Base-by-base conservation (phyloP, 2,113 vertebrate species). In the Daphoenositta chrysoptera region DNA sequence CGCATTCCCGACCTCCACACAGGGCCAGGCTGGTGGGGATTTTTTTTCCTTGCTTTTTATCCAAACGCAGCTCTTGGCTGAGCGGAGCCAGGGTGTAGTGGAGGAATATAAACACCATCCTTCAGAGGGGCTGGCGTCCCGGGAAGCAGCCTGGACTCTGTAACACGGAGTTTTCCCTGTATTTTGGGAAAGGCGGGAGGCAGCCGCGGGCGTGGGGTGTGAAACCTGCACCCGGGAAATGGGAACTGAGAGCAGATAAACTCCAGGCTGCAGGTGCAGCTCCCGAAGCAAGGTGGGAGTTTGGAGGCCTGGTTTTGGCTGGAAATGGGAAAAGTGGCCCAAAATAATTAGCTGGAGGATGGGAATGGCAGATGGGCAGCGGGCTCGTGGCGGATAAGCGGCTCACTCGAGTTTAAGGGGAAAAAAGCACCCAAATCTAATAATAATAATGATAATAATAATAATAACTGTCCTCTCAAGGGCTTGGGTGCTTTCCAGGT, bases 141-240 rank as follows among this genome's bases (percentile, higher is more conserved):
- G 1, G 57, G 27, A 50, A 60, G 94, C 89, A 84, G 84, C 65
- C 87, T 68, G 90, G 15, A 4, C 51, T 78, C 84, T 42, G 63
- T 28, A 64, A 93, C 35, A 0, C 28, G 0, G 60, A 61, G 27
- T 70, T 93, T 87, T 56, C 61, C 77, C 57, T 9, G 72, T 3
- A 0, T 90, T 33, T 35, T 42, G 78, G 85, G 48, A 35, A 66
- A 66, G 22, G 68, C 53, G 21, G 42, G 63, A 57, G n/a, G n/a
- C 66, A 35, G 64, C 56, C 0, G 0, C 0, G n/a, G 26, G 14
- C 2, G 0, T 0, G 10, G 61, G 44, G 16, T 4, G 48, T 6
- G 4, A 22, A 84, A 51, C 6, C 27, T 0, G 1, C 47, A 3
- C 13, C 42, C 5, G 0, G 0, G 69, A 54, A 68, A 6, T 15